Evolutionary conservation across 2,113 vertebrate genomes (phyloP).

Genomic region (Aspidoscelis tigris): DNA sequence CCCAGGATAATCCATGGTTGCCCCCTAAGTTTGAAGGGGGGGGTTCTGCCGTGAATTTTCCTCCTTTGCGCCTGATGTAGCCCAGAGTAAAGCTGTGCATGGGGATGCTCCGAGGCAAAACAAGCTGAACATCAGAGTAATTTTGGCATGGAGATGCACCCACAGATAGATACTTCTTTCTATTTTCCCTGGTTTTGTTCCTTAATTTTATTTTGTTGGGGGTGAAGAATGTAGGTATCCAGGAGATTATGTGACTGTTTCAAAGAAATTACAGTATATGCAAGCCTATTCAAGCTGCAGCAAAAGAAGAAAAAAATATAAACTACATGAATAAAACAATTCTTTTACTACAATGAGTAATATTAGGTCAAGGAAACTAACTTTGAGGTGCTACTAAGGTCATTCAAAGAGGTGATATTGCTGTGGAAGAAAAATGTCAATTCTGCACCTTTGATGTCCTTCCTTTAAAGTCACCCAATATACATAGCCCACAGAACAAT

Average conservation of each 20-base stretch:
- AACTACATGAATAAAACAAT: background rate
- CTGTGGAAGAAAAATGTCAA: background rate
- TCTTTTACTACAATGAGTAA: constrained; percentile 20
- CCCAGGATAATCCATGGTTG: too few relatives aligned
- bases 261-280: background rate
- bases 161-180: too few relatives aligned
- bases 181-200: too few relatives aligned
- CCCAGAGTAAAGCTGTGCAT: too few relatives aligned
- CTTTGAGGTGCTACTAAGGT: background rate
- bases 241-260: constrained; percentile 7
- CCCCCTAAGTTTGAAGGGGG: too few relatives aligned
- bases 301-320: constrained; percentile 18
- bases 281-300: background rate
- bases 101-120: too few relatives aligned
- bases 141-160: too few relatives aligned
- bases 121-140: too few relatives aligned
- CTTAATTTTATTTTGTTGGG: too few relatives aligned
- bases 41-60: too few relatives aligned
- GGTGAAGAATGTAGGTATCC: background rate
- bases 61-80: too few relatives aligned
- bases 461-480: constrained; percentile 50
- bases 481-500: constrained; percentile 41
- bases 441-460: constrained; percentile 47
- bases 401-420: constrained; percentile 32
- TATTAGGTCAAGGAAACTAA: background rate